Evolutionary conservation across 2,113 vertebrate species (phyloP), one percentile per base, ranked within the genome.

Genomic region (Campylomormyrus numenius): DNA sequence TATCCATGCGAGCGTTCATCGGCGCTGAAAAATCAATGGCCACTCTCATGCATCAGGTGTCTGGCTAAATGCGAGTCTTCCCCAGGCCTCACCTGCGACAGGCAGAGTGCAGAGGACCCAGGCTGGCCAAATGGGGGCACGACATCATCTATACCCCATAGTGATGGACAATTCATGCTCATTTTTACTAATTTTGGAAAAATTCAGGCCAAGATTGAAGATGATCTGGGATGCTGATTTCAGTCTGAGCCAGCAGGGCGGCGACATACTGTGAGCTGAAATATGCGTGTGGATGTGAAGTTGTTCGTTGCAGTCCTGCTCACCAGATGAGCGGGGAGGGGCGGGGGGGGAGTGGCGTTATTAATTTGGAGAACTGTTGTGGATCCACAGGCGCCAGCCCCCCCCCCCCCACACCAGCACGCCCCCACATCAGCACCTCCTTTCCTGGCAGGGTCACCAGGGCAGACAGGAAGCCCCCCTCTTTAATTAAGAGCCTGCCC

Each of bases 1-100:
- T 96, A 96, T 95, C 96, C 93, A 93, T 92, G 92, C 89, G 92
- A 95, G 91, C 92, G 93, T 95, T 94, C 93, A 95, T 93, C 93
- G 93, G 94, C 92, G 92, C 35, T 83, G 86, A 91, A 66, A 91
- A 93, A 95, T 96, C 95, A 9, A 95, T 96, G 92, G 42, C 1
- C 24, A 19, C 90, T 87, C 86, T 83, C 52, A 91, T 90, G 90
- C 90, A 90, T 88, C 88, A 91, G 90, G 92, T 90, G 89, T 87
- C 89, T 45, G 89, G 52, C 84, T 90, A 46, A 70, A 52, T 46
- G 70, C 21, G 13, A 27, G 52, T 19, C 11, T 80, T 70, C 39
- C n/a, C 53, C 21, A 24, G 27, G 6, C 31, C 58, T 70, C 50
- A 31, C 87, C 87, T 83, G 39, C 7, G 49, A 39, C 48, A 15